These are phyloP conservation scores for Troides helena DNA, from an alignment of 2,888 invertebrate species.

Conservation along the genomic window DNA sequence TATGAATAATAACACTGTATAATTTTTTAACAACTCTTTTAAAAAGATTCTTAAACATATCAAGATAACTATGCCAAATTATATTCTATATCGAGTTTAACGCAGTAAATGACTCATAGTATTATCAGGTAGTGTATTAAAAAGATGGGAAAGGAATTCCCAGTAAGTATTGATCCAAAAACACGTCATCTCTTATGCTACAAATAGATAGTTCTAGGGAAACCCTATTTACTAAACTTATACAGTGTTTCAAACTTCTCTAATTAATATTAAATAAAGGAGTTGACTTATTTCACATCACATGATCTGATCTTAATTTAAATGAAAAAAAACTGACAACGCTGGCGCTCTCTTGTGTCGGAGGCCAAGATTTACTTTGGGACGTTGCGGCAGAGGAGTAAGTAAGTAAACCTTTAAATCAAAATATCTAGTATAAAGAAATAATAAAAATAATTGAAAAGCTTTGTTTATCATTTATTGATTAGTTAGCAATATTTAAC, in stretches of 20 bases:
- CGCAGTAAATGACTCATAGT: slow-evolving; percentile 10
- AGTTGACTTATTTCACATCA: too few species aligned
- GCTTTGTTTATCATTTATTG: neutral
- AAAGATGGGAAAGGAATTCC: slow-evolving; percentile 48
- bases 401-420: too few species aligned
- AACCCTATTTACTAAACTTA: slow-evolving; percentile 35
- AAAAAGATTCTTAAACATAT: too few species aligned
- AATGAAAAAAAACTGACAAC: too few species aligned
- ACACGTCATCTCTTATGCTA: slow-evolving; percentile 50
- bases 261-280: neutral
- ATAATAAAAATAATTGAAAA: neutral
- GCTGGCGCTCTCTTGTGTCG: too few species aligned
- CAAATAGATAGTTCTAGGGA: slow-evolving; percentile 38
- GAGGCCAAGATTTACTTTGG: too few species aligned
- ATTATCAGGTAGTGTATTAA: slow-evolving; percentile 38
- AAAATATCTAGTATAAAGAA: too few species aligned
- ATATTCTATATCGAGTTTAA: neutral
- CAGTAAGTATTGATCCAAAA: slow-evolving; percentile 47
- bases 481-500: slow-evolving; percentile 4
- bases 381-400: too few species aligned
- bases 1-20: too few species aligned
- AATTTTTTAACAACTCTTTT: too few species aligned
- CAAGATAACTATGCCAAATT: too few species aligned
- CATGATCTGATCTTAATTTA: too few species aligned
- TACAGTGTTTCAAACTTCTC: neutral